Percentiles rank a stretch among this genome's conserved stretches.
phyloP scores from a whole-genome alignment of 2,888 invertebrate genomes.

The Monoplex corrugatus region DNA sequence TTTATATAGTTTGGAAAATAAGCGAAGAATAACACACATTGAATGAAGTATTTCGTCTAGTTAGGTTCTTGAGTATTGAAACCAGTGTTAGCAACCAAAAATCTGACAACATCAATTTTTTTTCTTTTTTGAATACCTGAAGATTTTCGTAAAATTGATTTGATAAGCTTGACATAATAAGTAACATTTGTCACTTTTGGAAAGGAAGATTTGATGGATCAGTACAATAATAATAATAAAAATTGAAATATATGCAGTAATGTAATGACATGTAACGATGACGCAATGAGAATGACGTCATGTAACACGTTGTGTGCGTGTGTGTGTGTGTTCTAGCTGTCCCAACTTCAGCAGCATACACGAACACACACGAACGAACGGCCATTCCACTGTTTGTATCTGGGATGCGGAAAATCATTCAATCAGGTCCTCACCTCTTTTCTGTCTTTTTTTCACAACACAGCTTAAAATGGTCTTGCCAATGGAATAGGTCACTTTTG shows the following conservation, averaged over 20 bases:
- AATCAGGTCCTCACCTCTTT: constrained; percentile 44
- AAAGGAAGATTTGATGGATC: background rate
- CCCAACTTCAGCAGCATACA: constrained; percentile 99
- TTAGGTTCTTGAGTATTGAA: too few relatives aligned
- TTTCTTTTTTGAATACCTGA: too few relatives aligned
- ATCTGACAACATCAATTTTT: background rate
- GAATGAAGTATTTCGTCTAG: too few relatives aligned
- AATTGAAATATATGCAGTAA: background rate
- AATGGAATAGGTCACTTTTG: too few relatives aligned
- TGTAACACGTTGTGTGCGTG: constrained; percentile 9
- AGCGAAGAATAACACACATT: too few relatives aligned
- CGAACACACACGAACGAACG: constrained; percentile 92
- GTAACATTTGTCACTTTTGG: too few relatives aligned
- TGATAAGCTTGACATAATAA: background rate
- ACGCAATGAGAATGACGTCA: background rate
- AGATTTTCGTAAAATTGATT: background rate
- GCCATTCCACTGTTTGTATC: constrained; percentile 54
- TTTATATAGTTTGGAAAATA: too few relatives aligned
- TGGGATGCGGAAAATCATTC: constrained; percentile 51
- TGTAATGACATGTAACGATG: background rate
- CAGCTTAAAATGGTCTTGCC: too few relatives aligned
- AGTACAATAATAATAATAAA: background rate
- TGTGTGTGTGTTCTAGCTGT: constrained; percentile 87
- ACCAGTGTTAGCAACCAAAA: too few relatives aligned
- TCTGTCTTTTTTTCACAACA: constrained; percentile 23